A percentile compares a stretch with the other conserved stretches of the same genome.
These are phyloP conservation scores for Oophaga sylvatica DNA, from an alignment of 2,797 vertebrate genomes.

Conservation along the genomic window DNA sequence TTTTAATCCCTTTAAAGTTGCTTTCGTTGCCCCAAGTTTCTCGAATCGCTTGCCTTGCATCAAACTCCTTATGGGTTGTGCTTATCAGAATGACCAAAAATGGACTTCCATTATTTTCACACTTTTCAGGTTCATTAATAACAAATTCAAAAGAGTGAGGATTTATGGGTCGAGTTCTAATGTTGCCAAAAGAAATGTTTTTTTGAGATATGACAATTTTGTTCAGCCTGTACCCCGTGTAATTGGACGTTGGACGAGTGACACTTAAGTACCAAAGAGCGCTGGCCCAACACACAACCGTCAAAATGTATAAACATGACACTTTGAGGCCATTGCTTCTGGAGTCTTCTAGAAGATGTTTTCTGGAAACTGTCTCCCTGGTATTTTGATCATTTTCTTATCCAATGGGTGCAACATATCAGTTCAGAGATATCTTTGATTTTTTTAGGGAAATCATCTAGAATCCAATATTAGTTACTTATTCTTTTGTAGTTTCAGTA, in stretches of 20 bases:
- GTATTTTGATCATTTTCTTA: slow-evolving; percentile 72
- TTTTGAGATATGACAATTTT: slow-evolving; percentile 83
- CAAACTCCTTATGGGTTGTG: slow-evolving; percentile 97
- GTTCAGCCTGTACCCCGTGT: slow-evolving; percentile 84
- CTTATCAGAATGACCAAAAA: slow-evolving; percentile 97
- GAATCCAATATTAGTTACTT: slow-evolving; percentile 62
- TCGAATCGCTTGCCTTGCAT: slow-evolving; percentile 94
- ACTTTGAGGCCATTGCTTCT: slow-evolving; percentile 97
- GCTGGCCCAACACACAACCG: slow-evolving; percentile 96
- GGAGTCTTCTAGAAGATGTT: slow-evolving; percentile 76
- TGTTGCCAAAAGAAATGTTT: slow-evolving; percentile 91
- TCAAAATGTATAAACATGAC: slow-evolving; percentile 94
- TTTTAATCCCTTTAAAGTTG: slow-evolving; percentile 87
- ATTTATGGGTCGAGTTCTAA: slow-evolving; percentile 92
- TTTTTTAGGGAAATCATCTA: slow-evolving; percentile 60
- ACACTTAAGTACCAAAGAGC: slow-evolving; percentile 96
- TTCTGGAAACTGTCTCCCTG: slow-evolving; percentile 74
- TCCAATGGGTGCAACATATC: slow-evolving; percentile 80
- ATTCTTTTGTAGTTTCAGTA: slow-evolving; percentile 62
- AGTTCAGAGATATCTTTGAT: slow-evolving; percentile 74
- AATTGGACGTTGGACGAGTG: slow-evolving; percentile 89
- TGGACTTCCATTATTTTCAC: slow-evolving; percentile 80
- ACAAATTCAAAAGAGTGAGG: slow-evolving; percentile 92
- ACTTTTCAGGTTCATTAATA: slow-evolving; percentile 95
- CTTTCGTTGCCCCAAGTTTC: slow-evolving; percentile 97